Conservation (phyloP, 35 echinoderm and acorn worm genomes). For the Chiridota heheva region DNA sequence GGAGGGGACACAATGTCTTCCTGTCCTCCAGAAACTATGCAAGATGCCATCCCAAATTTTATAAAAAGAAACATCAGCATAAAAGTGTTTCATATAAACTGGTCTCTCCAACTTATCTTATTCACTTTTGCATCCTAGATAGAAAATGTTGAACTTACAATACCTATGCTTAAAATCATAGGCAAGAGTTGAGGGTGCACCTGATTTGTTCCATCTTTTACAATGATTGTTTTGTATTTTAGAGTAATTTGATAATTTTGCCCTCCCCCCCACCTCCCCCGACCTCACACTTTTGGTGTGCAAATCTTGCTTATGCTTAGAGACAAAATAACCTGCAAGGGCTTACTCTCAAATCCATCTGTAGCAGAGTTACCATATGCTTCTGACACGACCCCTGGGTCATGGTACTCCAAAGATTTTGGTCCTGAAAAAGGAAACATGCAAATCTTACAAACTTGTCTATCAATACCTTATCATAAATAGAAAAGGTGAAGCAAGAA, state of each 20-base stretch:
- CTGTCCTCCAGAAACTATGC: too few species aligned
- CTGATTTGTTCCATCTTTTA: background rate
- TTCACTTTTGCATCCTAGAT: too few species aligned
- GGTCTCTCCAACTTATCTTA: too few species aligned
- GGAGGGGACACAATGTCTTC: too few species aligned
- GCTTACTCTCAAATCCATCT: conserved; percentile 65
- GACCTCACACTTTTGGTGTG: background rate
- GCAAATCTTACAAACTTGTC: background rate
- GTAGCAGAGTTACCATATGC: conserved; percentile 48
- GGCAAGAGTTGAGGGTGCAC: background rate
- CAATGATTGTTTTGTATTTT: background rate
- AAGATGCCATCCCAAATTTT: too few species aligned
- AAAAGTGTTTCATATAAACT: too few species aligned
- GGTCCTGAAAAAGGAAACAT: conserved; percentile 29
- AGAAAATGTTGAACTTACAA: too few species aligned
- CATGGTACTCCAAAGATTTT: conserved; percentile 22
- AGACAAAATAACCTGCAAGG: background rate
- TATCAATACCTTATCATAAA: too few species aligned
- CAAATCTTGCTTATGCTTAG: background rate
- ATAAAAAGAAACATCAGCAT: too few species aligned
- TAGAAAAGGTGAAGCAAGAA: too few species aligned
- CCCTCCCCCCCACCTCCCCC: background rate
- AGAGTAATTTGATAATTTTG: background rate
- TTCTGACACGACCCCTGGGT: conserved; percentile 49
- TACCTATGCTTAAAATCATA: too few species aligned